Evolutionary conservation across 2,888 invertebrate species (phyloP).

Genomic region (Monochamus alternatus): DNA sequence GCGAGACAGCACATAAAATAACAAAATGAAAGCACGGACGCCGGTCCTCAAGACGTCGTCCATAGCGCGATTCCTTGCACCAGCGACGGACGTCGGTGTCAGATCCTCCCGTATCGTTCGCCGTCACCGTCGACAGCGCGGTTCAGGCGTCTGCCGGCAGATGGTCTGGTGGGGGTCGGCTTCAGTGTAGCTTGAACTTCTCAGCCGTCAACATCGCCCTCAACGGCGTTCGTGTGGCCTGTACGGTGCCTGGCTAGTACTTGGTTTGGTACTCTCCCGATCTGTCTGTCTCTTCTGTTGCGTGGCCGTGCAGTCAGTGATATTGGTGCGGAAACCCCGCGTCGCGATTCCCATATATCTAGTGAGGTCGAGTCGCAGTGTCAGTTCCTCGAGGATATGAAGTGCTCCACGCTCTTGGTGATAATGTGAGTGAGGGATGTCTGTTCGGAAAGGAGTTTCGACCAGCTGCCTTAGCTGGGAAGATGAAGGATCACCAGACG

Average conservation of each 20-base stretch:
- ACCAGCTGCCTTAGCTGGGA: slow-evolving; percentile 58
- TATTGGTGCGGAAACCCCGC: slow-evolving; percentile 29
- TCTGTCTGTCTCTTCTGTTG: slow-evolving; percentile 22
- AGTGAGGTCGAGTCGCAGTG: slow-evolving; percentile 28
- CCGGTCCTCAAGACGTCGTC: slow-evolving; percentile 22
- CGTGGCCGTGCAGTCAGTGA: slow-evolving; percentile 24
- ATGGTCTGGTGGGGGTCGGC: slow-evolving; percentile 60
- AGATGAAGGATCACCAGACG: slow-evolving; percentile 65
- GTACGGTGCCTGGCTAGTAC: slow-evolving; percentile 31
- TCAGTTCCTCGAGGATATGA: slow-evolving; percentile 34
- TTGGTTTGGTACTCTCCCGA: slow-evolving; percentile 32
- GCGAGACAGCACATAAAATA: slow-evolving; percentile 29
- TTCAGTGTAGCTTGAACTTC: slow-evolving; percentile 69
- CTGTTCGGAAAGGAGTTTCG: slow-evolving; percentile 40
- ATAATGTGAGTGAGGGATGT: slow-evolving; percentile 54
- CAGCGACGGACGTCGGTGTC: slow-evolving; percentile 33
- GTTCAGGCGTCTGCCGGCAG: slow-evolving; percentile 54
- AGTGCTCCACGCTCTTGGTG: slow-evolving; percentile 39
- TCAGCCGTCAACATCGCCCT: slow-evolving; percentile 64
- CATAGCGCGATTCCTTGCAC: slow-evolving; percentile 32
- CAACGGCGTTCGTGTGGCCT: slow-evolving; percentile 34
- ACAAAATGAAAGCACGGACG: slow-evolving; percentile 32
- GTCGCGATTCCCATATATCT: slow-evolving; percentile 10
- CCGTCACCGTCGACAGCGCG: slow-evolving; percentile 32
- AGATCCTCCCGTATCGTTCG: slow-evolving; percentile 36